Evolutionary conservation across 64 coral and sea anemone species (phyloP).

Genomic region (Montipora efflorescens): DNA sequence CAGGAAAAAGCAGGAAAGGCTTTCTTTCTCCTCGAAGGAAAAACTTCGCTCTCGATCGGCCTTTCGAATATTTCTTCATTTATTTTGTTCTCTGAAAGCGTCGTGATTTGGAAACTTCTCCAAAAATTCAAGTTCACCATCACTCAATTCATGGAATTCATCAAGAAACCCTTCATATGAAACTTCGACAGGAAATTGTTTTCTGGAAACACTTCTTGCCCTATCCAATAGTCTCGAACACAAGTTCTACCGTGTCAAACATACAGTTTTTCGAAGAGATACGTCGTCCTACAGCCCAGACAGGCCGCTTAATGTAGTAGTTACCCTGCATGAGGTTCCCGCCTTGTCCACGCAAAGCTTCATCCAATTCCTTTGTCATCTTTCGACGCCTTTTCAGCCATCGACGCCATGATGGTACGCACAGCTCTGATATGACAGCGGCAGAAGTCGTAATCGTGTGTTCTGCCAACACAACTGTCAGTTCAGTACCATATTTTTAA

Average conservation of each 20-base stretch:
- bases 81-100: conserved; percentile 27
- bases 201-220: conserved; percentile 32
- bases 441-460: conserved; percentile 42
- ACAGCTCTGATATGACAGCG: not conserved
- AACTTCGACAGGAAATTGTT: conserved; percentile 37
- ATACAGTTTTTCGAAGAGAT: conserved; percentile 40
- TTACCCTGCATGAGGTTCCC: conserved; percentile 23
- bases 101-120: conserved; percentile 24
- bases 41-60: not conserved
- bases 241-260: conserved; percentile 16
- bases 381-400: not conserved
- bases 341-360: conserved; percentile 6
- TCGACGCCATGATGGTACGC: conserved; percentile 27
- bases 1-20: not conserved
- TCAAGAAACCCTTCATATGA: not conserved
- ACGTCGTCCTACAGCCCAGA: not conserved
- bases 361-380: conserved; percentile 30
- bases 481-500: conserved; percentile 49
- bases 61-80: conserved; percentile 21
- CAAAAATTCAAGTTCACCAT: not conserved
- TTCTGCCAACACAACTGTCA: conserved; percentile 65
- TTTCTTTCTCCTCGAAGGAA: conserved; percentile 14
- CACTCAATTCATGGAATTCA: not conserved
- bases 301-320: not conserved
- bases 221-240: conserved; percentile 18